Percentiles rank a stretch among this genome's conserved stretches.
Evolutionary conservation across 2,888 invertebrate species (phyloP).

Genomic region (Scaptomyza flava): DNA sequence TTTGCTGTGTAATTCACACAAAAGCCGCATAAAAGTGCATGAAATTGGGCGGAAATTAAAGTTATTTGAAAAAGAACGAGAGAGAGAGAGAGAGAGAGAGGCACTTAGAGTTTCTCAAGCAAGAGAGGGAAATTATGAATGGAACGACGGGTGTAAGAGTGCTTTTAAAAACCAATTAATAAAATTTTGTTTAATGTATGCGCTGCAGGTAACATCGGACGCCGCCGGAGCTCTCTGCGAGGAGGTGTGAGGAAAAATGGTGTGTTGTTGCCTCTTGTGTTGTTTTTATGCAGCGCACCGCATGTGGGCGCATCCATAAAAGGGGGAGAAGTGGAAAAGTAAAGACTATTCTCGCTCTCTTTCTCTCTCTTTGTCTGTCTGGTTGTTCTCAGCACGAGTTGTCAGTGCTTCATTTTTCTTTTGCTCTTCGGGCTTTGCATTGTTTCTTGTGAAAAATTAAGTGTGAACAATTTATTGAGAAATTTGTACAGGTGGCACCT

Average conservation of each 20-base stretch:
- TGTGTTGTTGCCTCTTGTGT: constrained; percentile 62
- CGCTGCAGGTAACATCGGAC: constrained; percentile 62
- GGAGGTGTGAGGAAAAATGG: constrained; percentile 50
- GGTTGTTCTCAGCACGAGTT: constrained; percentile 71
- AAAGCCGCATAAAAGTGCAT: constrained; percentile 77
- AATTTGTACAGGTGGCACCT: constrained; percentile 77
- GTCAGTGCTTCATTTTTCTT: constrained; percentile 78
- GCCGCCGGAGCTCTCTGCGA: constrained; percentile 2
- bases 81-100: constrained; percentile 1
- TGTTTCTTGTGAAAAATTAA: constrained; percentile 75
- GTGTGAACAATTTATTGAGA: constrained; percentile 80
- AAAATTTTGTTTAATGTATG: constrained; percentile 76
- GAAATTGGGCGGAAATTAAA: constrained; percentile 77
- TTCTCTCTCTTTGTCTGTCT: neutral
- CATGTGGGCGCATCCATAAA: constrained; percentile 56
- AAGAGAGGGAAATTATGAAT: constrained; percentile 65
- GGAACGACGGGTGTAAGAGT: constrained; percentile 73
- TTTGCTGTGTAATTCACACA: constrained; percentile 76
- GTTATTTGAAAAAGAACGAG: constrained; percentile 15
- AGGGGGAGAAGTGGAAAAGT: neutral
- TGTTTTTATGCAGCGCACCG: constrained; percentile 76
- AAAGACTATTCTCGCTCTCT: constrained; percentile 6
- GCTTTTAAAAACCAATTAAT: constrained; percentile 80
- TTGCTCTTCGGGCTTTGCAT: constrained; percentile 48
- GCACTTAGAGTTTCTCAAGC: neutral